phyloP scores from a whole-genome alignment of 2,888 invertebrate species.

The Morpho achilles region DNA sequence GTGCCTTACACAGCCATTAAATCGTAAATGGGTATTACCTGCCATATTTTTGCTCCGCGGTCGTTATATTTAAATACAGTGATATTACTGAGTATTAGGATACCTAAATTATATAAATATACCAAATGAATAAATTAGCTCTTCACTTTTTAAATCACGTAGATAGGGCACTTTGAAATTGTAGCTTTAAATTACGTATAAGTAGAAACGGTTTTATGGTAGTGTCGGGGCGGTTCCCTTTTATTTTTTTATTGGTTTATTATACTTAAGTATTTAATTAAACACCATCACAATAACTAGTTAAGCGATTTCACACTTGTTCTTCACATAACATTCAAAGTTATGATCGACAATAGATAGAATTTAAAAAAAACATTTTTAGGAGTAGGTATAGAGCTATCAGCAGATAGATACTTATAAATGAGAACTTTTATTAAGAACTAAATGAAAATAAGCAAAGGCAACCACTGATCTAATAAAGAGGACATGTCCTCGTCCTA shows the following conservation, averaged over 20 bases:
- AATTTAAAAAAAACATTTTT: too few relatives aligned
- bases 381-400: too few relatives aligned
- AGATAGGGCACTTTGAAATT: conserved; percentile 62
- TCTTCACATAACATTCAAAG: too few relatives aligned
- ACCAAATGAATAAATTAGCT: conserved; percentile 9
- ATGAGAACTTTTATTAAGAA: too few relatives aligned
- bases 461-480: too few relatives aligned
- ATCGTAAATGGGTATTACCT: not conserved
- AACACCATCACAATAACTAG: too few relatives aligned
- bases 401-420: too few relatives aligned
- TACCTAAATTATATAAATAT: conserved; percentile 2
- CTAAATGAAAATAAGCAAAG: too few relatives aligned
- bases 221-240: not conserved
- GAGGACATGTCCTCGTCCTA: too few relatives aligned
- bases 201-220: not conserved
- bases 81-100: conserved; percentile 20
- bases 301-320: too few relatives aligned
- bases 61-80: conserved; percentile 18
- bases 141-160: conserved; percentile 33
- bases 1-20: conserved; percentile 22
- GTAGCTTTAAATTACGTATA: conserved; percentile 52
- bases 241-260: not conserved
- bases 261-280: too few relatives aligned
- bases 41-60: conserved; percentile 1
- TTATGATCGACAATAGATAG: too few relatives aligned